Evolutionary conservation across 2,888 invertebrate genomes (phyloP).

Genomic region (Cancer borealis): DNA sequence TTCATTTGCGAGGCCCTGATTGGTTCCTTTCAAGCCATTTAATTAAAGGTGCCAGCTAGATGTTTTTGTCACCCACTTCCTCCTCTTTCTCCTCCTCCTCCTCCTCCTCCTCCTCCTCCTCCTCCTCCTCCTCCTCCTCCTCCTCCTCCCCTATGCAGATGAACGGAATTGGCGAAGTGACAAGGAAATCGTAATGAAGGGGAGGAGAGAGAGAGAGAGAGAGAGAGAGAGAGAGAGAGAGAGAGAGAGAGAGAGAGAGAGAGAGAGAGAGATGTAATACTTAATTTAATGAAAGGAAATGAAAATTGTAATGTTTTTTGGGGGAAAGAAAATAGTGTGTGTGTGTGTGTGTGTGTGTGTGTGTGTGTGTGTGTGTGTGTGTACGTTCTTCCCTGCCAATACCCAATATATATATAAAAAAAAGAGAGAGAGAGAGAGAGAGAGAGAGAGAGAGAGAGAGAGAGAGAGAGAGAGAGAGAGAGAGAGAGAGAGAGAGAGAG

Average conservation of each 20-base stretch:
- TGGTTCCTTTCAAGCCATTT: neutral
- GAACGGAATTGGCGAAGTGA: too few relatives aligned
- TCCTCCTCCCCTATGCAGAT: neutral
- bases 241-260: constrained; percentile 20
- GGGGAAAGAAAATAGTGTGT: too few relatives aligned
- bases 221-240: constrained; percentile 20
- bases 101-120: neutral
- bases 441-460: neutral
- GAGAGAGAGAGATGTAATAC: neutral
- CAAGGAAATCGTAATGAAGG: neutral
- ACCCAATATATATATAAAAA: too few relatives aligned
- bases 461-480: constrained; percentile 15
- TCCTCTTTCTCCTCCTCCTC: neutral
- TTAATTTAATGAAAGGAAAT: too few relatives aligned
- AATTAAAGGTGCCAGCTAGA: neutral
- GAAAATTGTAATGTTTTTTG: too few relatives aligned
- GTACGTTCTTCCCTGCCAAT: too few relatives aligned
- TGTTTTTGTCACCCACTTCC: neutral
- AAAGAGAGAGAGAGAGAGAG: neutral
- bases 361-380: too few relatives aligned
- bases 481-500: neutral
- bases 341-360: too few relatives aligned
- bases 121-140: constrained; percentile 26
- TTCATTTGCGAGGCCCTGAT: neutral
- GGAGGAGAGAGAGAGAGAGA: neutral